phyloP scores from a whole-genome alignment of 2,888 invertebrate species.

The Villa cingulata region DNA sequence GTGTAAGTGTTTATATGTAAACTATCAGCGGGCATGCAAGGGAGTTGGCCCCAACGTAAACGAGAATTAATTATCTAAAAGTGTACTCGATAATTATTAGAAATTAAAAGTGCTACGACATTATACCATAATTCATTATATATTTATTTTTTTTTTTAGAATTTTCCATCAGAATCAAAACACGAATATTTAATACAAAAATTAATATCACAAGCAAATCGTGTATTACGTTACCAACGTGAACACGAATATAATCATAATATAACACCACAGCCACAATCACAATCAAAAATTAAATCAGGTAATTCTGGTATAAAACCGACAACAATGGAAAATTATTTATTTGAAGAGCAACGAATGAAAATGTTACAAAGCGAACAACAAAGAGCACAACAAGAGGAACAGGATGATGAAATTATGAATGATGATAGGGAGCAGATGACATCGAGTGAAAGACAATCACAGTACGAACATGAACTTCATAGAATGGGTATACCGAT shows the following conservation, averaged over 20 bases:
- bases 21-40: too few species aligned
- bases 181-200: slow-evolving; percentile 32
- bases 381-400: slow-evolving; percentile 32
- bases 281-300: too few species aligned
- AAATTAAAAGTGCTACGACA: too few species aligned
- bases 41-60: too few species aligned
- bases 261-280: slow-evolving; percentile 11
- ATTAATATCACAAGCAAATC: slow-evolving; percentile 33
- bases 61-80: too few species aligned
- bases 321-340: slow-evolving; percentile 27
- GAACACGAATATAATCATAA: slow-evolving; percentile 16
- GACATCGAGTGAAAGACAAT: slow-evolving; percentile 28
- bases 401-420: slow-evolving; percentile 29
- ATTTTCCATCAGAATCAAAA: slow-evolving; percentile 20
- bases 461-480: slow-evolving; percentile 30
- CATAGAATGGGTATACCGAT: slow-evolving; percentile 34
- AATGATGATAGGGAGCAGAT: slow-evolving; percentile 30
- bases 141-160: too few species aligned
- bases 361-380: slow-evolving; percentile 34
- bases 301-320: slow-evolving; percentile 12
- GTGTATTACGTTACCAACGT: slow-evolving; percentile 26
- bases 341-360: slow-evolving; percentile 34
- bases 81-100: too few species aligned
- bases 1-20: too few species aligned
- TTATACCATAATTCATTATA: too few species aligned